Evolutionary conservation across 2,113 vertebrate genomes (phyloP).

Genomic region (Agapornis roseicollis): DNA sequence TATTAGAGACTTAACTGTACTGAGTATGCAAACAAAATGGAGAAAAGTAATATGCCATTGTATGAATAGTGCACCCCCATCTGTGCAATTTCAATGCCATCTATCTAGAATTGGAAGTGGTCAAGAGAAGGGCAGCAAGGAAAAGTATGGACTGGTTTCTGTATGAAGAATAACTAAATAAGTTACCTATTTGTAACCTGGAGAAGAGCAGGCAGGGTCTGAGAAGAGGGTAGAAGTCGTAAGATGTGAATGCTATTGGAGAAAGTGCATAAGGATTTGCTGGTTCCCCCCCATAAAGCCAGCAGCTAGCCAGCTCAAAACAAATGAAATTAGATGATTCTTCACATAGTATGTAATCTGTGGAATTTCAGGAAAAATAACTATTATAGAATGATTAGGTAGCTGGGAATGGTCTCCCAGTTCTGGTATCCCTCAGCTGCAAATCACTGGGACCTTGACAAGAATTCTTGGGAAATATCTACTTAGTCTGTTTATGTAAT

Average conservation of each 20-base stretch:
- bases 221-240: background rate
- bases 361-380: background rate
- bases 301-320: background rate
- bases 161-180: background rate
- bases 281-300: background rate
- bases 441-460: background rate
- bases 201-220: background rate
- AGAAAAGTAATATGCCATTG: background rate
- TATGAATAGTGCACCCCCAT: background rate
- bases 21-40: background rate
- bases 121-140: background rate
- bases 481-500: background rate
- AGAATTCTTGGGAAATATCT: background rate
- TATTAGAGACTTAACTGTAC: background rate
- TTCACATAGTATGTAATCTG: background rate
- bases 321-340: background rate
- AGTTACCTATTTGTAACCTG: background rate
- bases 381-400: background rate
- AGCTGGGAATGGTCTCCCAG: background rate
- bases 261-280: background rate
- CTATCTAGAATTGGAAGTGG: background rate
- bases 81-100: background rate
- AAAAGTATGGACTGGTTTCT: background rate
- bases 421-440: background rate
- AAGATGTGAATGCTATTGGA: background rate